phyloP scores from a whole-genome alignment of 2,888 invertebrate species.

The Orchesellides sinensis region DNA sequence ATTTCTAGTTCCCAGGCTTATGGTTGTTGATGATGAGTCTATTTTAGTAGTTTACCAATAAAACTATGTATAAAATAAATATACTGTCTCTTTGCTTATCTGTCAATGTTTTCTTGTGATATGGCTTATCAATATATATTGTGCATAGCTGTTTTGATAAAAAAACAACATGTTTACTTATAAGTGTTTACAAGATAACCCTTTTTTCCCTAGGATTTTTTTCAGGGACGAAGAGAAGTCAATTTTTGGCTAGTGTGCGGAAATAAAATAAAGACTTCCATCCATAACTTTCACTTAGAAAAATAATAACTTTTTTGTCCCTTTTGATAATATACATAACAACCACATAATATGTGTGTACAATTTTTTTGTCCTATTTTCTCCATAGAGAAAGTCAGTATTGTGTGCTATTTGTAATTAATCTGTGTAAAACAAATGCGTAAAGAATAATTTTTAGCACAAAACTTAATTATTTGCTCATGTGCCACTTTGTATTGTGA shows the following conservation, averaged over 20 bases:
- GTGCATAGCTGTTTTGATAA: too few species aligned
- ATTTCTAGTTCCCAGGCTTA: too few species aligned
- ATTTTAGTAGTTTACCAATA: too few species aligned
- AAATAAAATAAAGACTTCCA: not conserved
- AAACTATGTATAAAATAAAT: too few species aligned
- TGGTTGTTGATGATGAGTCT: too few species aligned
- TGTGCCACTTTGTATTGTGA: not conserved
- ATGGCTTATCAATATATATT: too few species aligned
- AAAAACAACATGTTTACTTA: too few species aligned
- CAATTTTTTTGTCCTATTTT: not conserved
- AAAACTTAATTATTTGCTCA: not conserved
- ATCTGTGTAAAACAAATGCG: not conserved
- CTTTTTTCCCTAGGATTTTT: slow-evolving; percentile 2
- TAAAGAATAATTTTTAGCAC: not conserved
- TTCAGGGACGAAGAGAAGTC: not conserved
- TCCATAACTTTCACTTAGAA: not conserved
- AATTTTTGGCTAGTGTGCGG: not conserved
- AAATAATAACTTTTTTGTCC: not conserved
- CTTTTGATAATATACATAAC: not conserved
- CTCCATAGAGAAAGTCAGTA: too few species aligned
- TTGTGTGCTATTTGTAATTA: not conserved
- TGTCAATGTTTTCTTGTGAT: too few species aligned
- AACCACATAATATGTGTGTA: too few species aligned
- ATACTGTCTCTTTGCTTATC: too few species aligned
- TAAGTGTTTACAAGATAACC: too few species aligned